Base-by-base conservation (phyloP, 2,888 invertebrate species). In the Diarsia rubi region DNA sequence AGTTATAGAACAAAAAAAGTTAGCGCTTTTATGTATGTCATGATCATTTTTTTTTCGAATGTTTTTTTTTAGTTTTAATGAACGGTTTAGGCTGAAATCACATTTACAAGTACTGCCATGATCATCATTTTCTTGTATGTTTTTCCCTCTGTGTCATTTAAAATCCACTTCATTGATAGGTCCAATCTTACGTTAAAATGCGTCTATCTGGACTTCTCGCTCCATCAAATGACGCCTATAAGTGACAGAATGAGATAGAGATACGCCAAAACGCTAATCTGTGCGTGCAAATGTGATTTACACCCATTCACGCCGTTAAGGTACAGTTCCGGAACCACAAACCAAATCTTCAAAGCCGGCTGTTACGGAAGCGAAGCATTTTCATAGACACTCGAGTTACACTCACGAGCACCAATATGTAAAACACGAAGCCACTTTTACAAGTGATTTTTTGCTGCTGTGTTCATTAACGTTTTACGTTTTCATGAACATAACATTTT, bases 1-100 rank as follows among this genome's bases (percentile, higher is more conserved):
- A 70, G 44, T 63, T 49, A 52, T 79, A 80, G 65, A 71, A 47
- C 45, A 63, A 59, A 57, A 37, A 72, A 66, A 45, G 12, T 65
- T 62, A 31, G 71, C 52, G 74, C 59, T 79, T 82, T 57, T 71
- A 65, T 83, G 31, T 37, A 64, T 63, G 31, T 68, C 31, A 31
- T 59, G 9, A 54, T 54, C 14, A 2, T 27, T 57, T 8, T 57
- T 54, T 57, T 24, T 16, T 27, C 2, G 12, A 45, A 37, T 54
- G 1, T 3, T 52, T 12, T 54, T 24, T 54, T 24, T 54, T 24
- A 3, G 5, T 24, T 76, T 19, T 44, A 45, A 44, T 63, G 65
- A 12, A 54, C 11, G 37, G 24, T 54, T 42, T 8, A 16, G 1
- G 9, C 54, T 24, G 54, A 24, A 24, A 24, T 24, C 54, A 14